These are phyloP conservation scores for Cercopithecus mitis DNA, from an alignment of 2,797 vertebrate species.

Conservation along the genomic window DNA sequence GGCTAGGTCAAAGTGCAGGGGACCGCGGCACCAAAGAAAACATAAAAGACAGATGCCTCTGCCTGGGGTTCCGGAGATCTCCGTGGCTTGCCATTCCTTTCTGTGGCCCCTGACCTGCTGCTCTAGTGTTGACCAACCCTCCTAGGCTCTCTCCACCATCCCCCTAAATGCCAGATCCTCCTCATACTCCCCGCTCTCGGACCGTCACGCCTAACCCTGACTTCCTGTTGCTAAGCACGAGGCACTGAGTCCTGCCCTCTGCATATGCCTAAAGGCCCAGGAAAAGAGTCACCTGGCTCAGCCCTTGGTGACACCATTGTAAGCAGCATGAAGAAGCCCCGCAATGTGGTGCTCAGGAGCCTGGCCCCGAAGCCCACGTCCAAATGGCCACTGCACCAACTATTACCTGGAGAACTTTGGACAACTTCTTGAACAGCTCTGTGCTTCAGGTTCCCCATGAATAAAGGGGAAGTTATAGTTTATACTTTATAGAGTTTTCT, in stretches of 20 bases:
- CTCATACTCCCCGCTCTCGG: not conserved
- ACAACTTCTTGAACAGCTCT: fast-evolving
- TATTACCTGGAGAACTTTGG: not conserved
- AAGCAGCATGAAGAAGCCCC: not conserved
- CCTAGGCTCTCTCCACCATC: not conserved
- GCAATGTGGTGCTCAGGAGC: not conserved
- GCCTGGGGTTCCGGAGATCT: not conserved
- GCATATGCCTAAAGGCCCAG: not conserved
- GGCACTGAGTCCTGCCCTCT: not conserved
- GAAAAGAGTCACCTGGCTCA: not conserved
- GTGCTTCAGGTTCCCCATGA: not conserved
- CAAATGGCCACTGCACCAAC: not conserved
- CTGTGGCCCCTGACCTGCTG: not conserved
- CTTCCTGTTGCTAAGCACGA: not conserved
- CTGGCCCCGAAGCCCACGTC: not conserved
- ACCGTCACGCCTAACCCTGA: fast-evolving
- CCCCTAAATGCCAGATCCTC: not conserved
- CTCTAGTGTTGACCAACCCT: not conserved
- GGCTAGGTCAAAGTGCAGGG: not conserved
- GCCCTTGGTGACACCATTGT: fast-evolving
- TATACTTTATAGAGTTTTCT: not conserved
- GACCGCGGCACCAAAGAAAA: not conserved
- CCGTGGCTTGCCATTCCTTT: not conserved
- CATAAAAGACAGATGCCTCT: not conserved
- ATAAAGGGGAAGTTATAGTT: not conserved